Evolutionary conservation across 2,113 vertebrate genomes (phyloP).

Genomic region (Alaudala cheleensis): DNA sequence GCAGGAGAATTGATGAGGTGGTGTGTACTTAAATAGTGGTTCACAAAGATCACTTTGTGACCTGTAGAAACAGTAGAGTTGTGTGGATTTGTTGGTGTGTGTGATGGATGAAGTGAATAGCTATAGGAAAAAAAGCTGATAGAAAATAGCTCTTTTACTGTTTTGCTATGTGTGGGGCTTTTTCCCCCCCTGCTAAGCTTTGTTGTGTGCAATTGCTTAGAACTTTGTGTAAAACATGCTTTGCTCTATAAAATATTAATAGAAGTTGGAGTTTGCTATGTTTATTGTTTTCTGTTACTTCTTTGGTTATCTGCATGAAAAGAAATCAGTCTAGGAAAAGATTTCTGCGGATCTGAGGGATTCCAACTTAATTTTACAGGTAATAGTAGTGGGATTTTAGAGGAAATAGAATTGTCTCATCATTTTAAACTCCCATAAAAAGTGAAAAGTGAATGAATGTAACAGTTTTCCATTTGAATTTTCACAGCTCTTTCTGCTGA

Average conservation of each 20-base stretch:
- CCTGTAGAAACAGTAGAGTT: not conserved
- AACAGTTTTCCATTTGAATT: not conserved
- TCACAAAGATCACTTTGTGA: not conserved
- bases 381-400: not conserved
- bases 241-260: not conserved
- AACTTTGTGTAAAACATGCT: not conserved
- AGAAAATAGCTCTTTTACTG: not conserved
- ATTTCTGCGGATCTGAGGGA: not conserved
- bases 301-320: not conserved
- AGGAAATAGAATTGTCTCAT: not conserved
- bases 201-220: not conserved
- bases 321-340: not conserved
- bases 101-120: not conserved
- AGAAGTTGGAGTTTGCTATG: not conserved
- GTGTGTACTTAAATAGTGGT: not conserved
- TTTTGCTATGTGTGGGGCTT: not conserved
- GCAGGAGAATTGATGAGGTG: not conserved
- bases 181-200: accelerated
- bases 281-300: not conserved
- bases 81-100: not conserved
- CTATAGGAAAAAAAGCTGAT: not conserved
- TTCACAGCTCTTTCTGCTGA: not conserved
- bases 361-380: not conserved
- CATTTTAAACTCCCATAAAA: not conserved
- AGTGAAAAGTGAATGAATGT: not conserved